These are phyloP conservation scores for Chloroclystis v-ata DNA, from an alignment of 2,888 invertebrate species.

Conservation along the genomic window DNA sequence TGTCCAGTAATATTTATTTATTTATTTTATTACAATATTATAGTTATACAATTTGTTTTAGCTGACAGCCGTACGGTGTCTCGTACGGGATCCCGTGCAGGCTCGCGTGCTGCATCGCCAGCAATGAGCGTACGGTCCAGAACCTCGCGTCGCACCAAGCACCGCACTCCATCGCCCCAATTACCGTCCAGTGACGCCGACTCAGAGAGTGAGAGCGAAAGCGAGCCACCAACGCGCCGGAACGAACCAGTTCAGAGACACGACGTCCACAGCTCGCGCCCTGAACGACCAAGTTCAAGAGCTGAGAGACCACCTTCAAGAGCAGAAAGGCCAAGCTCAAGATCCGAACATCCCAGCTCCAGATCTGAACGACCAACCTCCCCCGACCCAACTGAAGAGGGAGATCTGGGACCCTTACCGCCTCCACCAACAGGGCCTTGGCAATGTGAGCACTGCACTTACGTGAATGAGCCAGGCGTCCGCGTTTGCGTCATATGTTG, in stretches of 20 bases:
- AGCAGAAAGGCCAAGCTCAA: constrained; percentile 1
- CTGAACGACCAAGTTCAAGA: not conserved
- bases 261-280: not conserved
- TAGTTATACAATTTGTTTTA: too few species aligned
- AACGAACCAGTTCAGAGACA: constrained; percentile 8
- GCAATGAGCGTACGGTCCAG: constrained; percentile 84
- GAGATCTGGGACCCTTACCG: constrained; percentile 62
- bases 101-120: constrained; percentile 82
- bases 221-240: constrained; percentile 31
- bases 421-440: constrained; percentile 80
- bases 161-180: constrained; percentile 64
- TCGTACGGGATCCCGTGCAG: constrained; percentile 77
- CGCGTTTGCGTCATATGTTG: constrained; percentile 92
- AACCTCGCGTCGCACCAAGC: constrained; percentile 77
- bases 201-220: constrained; percentile 75
- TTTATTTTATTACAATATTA: too few species aligned
- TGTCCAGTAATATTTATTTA: too few species aligned
- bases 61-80: constrained; percentile 70
- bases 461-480: constrained; percentile 87
- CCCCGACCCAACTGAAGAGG: constrained; percentile 34
- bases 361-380: constrained; percentile 6
- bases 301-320: constrained; percentile 8
- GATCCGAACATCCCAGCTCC: constrained; percentile 10
- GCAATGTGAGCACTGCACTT: constrained; percentile 95
- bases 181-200: constrained; percentile 79